These are phyloP conservation scores for Gastrophryne carolinensis DNA, from an alignment of 2,797 vertebrate species.

Conservation along the genomic window DNA sequence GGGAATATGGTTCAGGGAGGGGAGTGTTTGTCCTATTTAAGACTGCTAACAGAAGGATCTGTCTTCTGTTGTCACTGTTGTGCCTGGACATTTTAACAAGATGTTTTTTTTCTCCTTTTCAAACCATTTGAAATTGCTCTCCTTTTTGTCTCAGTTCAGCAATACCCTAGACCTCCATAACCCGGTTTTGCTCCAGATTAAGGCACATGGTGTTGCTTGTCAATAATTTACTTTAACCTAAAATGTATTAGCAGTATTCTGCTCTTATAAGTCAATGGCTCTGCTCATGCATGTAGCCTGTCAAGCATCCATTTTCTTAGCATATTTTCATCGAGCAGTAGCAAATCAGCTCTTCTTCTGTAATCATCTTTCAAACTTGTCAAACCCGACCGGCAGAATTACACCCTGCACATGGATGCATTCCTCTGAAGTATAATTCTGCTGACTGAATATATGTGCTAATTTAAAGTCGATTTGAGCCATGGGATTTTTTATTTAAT, in stretches of 20 bases:
- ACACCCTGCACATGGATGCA: constrained; percentile 35
- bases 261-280: not conserved
- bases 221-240: no score
- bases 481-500: constrained; percentile 50
- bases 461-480: constrained; percentile 48
- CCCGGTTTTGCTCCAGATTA: no score
- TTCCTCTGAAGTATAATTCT: constrained; percentile 49
- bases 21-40: no score
- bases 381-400: constrained; percentile 35
- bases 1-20: no score
- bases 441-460: constrained; percentile 49
- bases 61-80: no score
- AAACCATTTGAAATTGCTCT: no score
- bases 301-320: not conserved
- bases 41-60: no score
- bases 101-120: no score
- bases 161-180: no score
- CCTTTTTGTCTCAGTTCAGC: no score
- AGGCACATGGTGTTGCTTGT: no score
- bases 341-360: constrained; percentile 30
- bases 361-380: constrained; percentile 45
- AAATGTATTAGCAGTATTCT: not conserved
- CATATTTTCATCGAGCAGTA: not conserved
- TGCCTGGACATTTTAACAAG: no score
- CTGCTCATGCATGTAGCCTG: not conserved